Evolutionary conservation across 2,888 invertebrate genomes (phyloP).

Genomic region (Drosophila limbata): DNA sequence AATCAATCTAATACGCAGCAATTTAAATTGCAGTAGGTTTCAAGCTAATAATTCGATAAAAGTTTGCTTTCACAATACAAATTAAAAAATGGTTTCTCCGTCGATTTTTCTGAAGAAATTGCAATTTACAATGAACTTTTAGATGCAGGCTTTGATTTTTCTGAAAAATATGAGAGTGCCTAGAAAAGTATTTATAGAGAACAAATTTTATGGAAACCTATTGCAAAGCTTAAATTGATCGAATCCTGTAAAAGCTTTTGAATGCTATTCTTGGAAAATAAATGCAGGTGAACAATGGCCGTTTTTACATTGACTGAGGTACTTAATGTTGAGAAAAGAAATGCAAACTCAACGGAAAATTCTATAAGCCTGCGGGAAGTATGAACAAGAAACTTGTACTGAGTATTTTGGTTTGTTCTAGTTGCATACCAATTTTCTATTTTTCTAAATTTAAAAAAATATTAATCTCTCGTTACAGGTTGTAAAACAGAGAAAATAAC

Average conservation of each 20-base stretch:
- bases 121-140: neutral
- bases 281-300: neutral
- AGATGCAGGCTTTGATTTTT: neutral
- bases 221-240: neutral
- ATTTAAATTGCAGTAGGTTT: neutral
- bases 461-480: neutral
- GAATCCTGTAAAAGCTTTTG: neutral
- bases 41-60: neutral
- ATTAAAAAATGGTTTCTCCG: neutral
- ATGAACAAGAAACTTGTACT: too few species aligned
- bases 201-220: neutral
- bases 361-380: neutral
- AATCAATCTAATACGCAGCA: neutral
- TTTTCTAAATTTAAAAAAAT: neutral
- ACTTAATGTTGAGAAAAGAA: neutral
- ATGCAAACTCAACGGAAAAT: neutral
- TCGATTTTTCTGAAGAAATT: neutral
- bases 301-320: neutral
- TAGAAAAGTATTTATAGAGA: neutral
- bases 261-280: neutral
- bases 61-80: neutral
- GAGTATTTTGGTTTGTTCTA: too few species aligned
- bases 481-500: constrained; percentile 13
- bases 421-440: neutral
- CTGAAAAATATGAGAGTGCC: neutral